Base-by-base conservation (phyloP, 2,888 invertebrate genomes). In the Sacculina carcini region DNA sequence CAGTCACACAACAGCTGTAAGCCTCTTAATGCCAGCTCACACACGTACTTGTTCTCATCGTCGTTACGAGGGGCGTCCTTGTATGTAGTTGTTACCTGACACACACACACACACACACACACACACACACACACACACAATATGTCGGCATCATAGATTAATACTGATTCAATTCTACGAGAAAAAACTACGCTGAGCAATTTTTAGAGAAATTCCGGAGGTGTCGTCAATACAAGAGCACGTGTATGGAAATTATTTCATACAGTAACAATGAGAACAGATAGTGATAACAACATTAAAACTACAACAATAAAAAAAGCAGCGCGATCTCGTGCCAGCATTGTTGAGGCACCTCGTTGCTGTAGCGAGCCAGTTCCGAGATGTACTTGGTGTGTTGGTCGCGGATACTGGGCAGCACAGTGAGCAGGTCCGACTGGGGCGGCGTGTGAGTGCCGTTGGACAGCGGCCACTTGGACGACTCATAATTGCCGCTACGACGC, bases 331-430 rank as follows among this genome's bases (percentile, higher is more conserved):
- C n/a, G n/a, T n/a, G n/a, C 16, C 36, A 36, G 16, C 16, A 21
- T 14, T 19, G 23, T 12, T 14, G 12, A 29, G 56, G 55, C 48
- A 70, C 71, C 65, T 73, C 72, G 60, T 73, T 73, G 54, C 84
- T 86, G 62, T 89, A 86, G 58, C 89, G 71, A 1, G 94, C 89
- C 54, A 96, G 69, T 65, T 94, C 92, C 10, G 89, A 89, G 56
- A 94, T 92, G 63, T 90, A 98, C 63, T 87, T 85, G 55, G 92
- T 89, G 64, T 96, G 94, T 64, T 96, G 90, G 61, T 92, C 90
- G 24, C 94, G 71, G 57, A 94, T 94, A 63, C 83, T 80, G 28
- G 44, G 89, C 59, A 98, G 70, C 68, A 89, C 86, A 10, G 87
- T 86, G 79, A 85, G 90, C 56, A 92, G 73, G 69, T 92, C 89